A percentile compares a stretch with the other conserved stretches of the same genome.
These are phyloP conservation scores for Ceryle rudis DNA, from an alignment of 2,797 vertebrate species.

Conservation along the genomic window DNA sequence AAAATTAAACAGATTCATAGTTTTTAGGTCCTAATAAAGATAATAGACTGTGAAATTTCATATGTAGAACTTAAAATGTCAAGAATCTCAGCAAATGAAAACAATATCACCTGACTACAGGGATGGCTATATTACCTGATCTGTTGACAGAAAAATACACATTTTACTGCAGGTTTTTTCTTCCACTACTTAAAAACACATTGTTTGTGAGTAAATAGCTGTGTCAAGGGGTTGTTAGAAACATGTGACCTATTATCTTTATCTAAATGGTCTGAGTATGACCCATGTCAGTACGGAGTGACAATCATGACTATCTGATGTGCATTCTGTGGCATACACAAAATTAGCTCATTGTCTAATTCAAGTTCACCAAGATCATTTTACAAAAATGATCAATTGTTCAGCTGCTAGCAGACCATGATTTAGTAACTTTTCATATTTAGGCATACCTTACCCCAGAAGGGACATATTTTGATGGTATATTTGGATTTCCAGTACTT, in stretches of 20 bases:
- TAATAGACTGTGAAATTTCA: slow-evolving; percentile 42
- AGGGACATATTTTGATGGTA: not conserved
- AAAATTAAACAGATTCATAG: not conserved
- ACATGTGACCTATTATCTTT: not conserved
- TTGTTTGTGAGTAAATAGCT: not conserved
- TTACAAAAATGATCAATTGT: not conserved
- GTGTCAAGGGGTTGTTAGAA: not conserved
- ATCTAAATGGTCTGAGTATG: not conserved
- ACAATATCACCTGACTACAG: not conserved
- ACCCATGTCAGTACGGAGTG: not conserved
- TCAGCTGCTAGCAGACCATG: not conserved
- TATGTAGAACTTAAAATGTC: slow-evolving; percentile 39
- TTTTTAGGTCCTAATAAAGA: slow-evolving; percentile 49
- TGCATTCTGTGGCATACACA: not conserved
- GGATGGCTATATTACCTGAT: not conserved
- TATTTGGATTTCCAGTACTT: not conserved
- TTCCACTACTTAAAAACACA: not conserved
- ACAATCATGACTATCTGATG: not conserved
- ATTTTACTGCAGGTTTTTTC: not conserved
- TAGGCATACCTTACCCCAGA: not conserved
- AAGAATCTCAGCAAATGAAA: slow-evolving; percentile 31
- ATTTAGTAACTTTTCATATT: not conserved
- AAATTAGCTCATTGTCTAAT: not conserved
- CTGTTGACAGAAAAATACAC: not conserved
- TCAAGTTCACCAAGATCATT: not conserved